Evolutionary conservation across 2,888 invertebrate species (phyloP).

Genomic region (Andrena hattorfiana): DNA sequence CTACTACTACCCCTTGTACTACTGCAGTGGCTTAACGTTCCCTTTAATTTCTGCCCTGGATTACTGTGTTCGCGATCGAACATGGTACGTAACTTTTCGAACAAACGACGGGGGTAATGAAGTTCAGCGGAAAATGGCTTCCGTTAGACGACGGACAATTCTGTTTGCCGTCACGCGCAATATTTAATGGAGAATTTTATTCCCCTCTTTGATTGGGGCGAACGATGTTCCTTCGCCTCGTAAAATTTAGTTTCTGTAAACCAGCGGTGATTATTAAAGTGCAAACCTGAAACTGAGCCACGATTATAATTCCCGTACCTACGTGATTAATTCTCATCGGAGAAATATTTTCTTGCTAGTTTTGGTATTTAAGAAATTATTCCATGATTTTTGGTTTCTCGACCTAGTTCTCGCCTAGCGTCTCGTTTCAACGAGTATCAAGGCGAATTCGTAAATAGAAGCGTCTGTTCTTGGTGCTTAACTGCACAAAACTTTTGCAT

Average conservation of each 20-base stretch:
- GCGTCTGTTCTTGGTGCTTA: slow-evolving; percentile 1
- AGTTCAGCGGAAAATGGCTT: slow-evolving; percentile 9
- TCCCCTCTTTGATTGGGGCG: not conserved
- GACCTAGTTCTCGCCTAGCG: no score
- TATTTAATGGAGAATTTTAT: slow-evolving; percentile 6
- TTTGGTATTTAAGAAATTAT: not conserved
- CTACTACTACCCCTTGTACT: no score
- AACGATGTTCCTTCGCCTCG: not conserved
- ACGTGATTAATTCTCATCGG: no score
- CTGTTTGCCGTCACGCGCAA: not conserved
- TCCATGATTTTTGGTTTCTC: no score
- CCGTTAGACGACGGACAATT: not conserved
- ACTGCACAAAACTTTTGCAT: slow-evolving; percentile 57
- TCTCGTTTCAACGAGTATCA: not conserved
- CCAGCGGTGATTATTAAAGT: not conserved
- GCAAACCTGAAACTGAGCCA: no score
- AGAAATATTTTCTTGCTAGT: no score
- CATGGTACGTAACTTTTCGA: slow-evolving; percentile 6
- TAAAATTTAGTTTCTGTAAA: not conserved
- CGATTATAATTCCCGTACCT: no score
- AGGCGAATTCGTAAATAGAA: slow-evolving; percentile 48
- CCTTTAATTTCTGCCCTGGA: not conserved
- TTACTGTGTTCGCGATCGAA: not conserved
- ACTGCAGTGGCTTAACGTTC: not conserved
- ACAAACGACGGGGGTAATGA: slow-evolving; percentile 1